phyloP scores from a whole-genome alignment of 2,113 vertebrate species.

The Psilopsiagon aurifrons region DNA sequence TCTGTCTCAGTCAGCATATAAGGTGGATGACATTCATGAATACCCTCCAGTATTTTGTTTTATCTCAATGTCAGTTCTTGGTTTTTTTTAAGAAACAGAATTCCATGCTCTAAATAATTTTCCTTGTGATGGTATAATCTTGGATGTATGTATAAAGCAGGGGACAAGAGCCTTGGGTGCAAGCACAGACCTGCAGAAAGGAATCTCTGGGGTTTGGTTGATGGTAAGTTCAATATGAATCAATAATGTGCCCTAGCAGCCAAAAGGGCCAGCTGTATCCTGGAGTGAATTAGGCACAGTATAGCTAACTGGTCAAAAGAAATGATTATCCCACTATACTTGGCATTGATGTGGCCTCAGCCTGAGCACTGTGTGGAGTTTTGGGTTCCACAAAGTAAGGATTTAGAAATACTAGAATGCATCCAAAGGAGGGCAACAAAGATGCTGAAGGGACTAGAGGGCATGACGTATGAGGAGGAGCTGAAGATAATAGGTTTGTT shows the following conservation, averaged over 20 bases:
- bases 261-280: not conserved
- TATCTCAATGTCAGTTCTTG: not conserved
- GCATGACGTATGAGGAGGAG: not conserved
- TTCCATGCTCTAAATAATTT: not conserved
- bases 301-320: not conserved
- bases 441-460: not conserved
- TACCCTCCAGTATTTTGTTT: not conserved
- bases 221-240: not conserved
- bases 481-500: not conserved
- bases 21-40: not conserved
- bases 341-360: not conserved
- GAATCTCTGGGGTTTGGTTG: not conserved
- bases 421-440: not conserved
- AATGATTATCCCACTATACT: not conserved
- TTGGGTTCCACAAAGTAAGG: not conserved
- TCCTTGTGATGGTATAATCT: not conserved
- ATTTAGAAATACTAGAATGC: not conserved
- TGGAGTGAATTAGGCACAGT: not conserved
- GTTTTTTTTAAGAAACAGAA: not conserved
- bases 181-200: not conserved
- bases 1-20: not conserved
- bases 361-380: not conserved
- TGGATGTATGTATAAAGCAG: not conserved
- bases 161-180: not conserved
- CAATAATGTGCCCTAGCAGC: not conserved